Evolutionary conservation across 2,797 vertebrate species (phyloP).

Genomic region (Loris lydekkerianus): DNA sequence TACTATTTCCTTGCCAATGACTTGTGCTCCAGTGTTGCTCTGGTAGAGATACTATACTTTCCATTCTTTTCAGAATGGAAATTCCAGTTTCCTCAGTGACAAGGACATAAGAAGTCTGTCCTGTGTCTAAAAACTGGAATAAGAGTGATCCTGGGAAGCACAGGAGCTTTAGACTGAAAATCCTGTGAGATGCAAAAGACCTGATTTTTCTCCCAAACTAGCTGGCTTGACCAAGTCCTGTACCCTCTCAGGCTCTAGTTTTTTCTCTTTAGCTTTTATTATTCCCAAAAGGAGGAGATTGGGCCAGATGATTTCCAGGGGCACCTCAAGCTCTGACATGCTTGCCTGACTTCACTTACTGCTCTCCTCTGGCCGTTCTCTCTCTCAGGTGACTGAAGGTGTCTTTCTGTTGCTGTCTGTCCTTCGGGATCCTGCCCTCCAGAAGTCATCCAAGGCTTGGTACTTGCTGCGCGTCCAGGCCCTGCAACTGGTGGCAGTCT

Average conservation of each 20-base stretch:
- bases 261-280: background rate
- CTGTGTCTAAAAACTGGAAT: background rate
- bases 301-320: background rate
- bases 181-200: background rate
- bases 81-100: background rate
- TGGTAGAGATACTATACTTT: background rate
- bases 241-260: background rate
- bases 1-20: background rate
- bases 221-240: background rate
- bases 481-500: slow-evolving; percentile 91
- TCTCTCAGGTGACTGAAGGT: slow-evolving; percentile 90
- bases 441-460: slow-evolving; percentile 92
- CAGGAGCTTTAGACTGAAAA: background rate
- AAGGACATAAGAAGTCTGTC: background rate
- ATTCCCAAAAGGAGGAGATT: background rate
- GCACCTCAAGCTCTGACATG: background rate
- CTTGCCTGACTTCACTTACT: background rate
- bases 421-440: slow-evolving; percentile 90
- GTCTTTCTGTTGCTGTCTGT: slow-evolving; percentile 89
- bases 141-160: background rate
- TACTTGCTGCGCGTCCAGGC: slow-evolving; percentile 93
- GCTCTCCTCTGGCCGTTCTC: background rate
- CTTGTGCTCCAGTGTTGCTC: background rate
- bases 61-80: background rate
- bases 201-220: background rate